Base-by-base conservation (phyloP, 2,888 invertebrate species). In the Andrena dorsata region DNA sequence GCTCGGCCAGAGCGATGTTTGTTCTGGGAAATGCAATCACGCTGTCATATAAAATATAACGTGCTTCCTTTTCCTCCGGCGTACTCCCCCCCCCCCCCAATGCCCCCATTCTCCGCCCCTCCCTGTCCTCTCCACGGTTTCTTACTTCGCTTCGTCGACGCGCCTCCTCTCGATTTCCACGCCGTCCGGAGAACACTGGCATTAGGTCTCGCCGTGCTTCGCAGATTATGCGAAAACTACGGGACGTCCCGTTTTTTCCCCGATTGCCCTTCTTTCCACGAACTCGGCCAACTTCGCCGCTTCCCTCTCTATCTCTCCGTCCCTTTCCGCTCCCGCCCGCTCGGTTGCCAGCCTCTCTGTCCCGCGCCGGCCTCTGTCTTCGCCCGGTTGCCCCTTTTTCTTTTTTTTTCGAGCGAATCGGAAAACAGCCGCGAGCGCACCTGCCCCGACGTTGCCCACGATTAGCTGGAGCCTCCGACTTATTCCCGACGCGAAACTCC, bases 11-110 rank as follows among this genome's bases (percentile, higher is more conserved):
- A 85, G 73, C 86, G 82, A 90, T 90, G 90, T 90, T 91, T 91
- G 90, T 91, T 91, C 90, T 90, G 88, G 91, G 88, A 91, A 90
- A 88, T 88, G 89, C 90, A 88, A 91, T 91, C 90, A 88, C 87
- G 89, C 88, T 87, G 89, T 88, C 88, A 86, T 89, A 89, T 90
- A 91, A 90, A 88, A 88, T 89, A 87, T 89, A 88, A 89, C 89
- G 88, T 76, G 88, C 86, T 89, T 88, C 88, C 89, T 87, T 84
- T 85, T 78, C 82, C 82, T 74, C 76, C 60, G 73, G 64, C 69
- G 56, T n/a, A 51, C 53, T 49, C n/a, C 13, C 26, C 32, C 32
- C n/a, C 26, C 41, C 23, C 28, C 30, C 30, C n/a, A n/a, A n/a
- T 26, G 13, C 71, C 53, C 7, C 56, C 20, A 20, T 28, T 63